phyloP scores from a whole-genome alignment of 2,797 vertebrate species.

The Gephyroberyx darwinii region DNA sequence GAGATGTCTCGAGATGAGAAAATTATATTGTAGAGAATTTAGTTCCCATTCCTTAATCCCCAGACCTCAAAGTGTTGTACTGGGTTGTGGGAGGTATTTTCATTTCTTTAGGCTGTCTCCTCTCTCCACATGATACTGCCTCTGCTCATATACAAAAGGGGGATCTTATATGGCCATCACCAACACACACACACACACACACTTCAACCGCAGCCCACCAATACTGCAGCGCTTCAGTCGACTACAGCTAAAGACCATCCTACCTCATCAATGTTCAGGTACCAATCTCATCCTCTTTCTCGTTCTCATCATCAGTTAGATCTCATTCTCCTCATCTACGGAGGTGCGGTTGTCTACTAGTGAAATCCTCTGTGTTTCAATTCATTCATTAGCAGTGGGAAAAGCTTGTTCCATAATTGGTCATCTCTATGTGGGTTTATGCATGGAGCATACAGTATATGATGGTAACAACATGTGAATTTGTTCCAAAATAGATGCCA shows the following conservation, averaged over 20 bases:
- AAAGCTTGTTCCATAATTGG: no score
- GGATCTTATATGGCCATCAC: no score
- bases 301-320: slow-evolving; percentile 17
- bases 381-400: no score
- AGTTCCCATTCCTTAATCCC: no score
- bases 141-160: no score
- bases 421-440: slow-evolving; percentile 5
- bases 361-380: no score
- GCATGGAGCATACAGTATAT: slow-evolving; percentile 16
- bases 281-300: slow-evolving; percentile 13
- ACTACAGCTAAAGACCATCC: background rate
- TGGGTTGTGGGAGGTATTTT: no score
- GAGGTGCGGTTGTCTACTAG: background rate
- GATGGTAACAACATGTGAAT: background rate
- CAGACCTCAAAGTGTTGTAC: no score
- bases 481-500: no score
- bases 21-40: background rate
- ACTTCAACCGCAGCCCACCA: background rate
- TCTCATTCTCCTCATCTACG: background rate
- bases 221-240: slow-evolving; percentile 2
- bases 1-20: background rate
- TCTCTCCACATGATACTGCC: background rate
- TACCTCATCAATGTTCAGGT: slow-evolving; percentile 19
- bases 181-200: background rate
- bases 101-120: no score